Conservation (phyloP, 2,888 invertebrate species). For the Lithosia quadra region DNA sequence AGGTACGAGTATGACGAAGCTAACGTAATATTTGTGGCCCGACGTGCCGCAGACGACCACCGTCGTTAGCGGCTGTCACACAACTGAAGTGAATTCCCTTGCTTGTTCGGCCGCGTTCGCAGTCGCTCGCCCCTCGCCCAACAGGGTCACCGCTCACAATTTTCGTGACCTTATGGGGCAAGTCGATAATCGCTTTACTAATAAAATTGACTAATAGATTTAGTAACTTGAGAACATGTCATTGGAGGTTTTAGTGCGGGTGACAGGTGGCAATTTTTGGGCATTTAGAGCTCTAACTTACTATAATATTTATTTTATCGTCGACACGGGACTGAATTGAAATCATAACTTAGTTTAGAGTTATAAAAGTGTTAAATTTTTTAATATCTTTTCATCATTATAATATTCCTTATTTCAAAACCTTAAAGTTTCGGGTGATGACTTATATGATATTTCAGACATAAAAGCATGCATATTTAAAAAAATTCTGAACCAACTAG, state of each 20-base stretch:
- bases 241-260: conserved; percentile 28
- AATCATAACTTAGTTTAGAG: not conserved
- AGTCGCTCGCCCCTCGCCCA: conserved; percentile 72
- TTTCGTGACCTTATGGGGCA: conserved; percentile 77
- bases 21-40: conserved; percentile 51
- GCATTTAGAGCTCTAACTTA: not conserved
- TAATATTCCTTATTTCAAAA: no score
- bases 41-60: conserved; percentile 56
- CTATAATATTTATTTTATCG: not conserved
- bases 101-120: conserved; percentile 61
- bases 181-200: conserved; percentile 72
- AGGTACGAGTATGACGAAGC: conserved; percentile 55
- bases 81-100: conserved; percentile 67
- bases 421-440: no score
- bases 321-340: not conserved
- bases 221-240: conserved; percentile 38
- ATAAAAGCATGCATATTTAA: no score
- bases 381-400: not conserved
- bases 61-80: conserved; percentile 58
- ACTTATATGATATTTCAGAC: no score
- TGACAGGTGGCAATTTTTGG: conserved; percentile 25
- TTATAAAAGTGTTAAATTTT: not conserved
- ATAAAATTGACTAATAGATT: conserved; percentile 56
- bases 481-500: no score
- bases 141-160: conserved; percentile 74